Percentiles rank a stretch among this genome's conserved stretches.
These are phyloP conservation scores for Phaedon cochleariae DNA, from an alignment of 2,888 invertebrate species.

Conservation along the genomic window DNA sequence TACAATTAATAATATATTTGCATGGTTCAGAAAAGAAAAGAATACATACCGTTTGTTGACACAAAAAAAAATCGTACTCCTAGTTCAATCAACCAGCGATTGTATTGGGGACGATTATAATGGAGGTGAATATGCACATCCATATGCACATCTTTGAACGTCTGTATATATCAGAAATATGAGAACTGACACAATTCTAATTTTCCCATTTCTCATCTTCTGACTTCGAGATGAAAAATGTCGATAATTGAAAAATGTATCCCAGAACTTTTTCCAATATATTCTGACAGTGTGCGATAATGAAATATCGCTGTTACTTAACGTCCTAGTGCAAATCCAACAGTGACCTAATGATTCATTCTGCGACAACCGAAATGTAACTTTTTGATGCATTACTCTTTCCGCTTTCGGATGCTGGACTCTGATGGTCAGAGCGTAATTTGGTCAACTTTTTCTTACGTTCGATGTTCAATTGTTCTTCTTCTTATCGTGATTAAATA, in stretches of 20 bases:
- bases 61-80: too few species aligned
- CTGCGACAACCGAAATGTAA: not conserved
- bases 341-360: not conserved
- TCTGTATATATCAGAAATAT: not conserved
- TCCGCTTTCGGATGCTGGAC: not conserved
- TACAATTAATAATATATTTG: too few species aligned
- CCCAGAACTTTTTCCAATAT: not conserved
- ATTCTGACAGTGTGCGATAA: not conserved
- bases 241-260: constrained; percentile 2
- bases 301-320: not conserved
- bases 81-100: too few species aligned
- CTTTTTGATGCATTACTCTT: not conserved
- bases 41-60: too few species aligned
- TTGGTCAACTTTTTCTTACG: not conserved
- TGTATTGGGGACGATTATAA: too few species aligned
- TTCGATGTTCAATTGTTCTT: not conserved
- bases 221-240: not conserved
- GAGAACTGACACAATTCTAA: not conserved
- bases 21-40: too few species aligned
- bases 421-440: not conserved
- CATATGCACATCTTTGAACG: too few species aligned
- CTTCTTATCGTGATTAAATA: not conserved
- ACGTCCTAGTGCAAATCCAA: not conserved
- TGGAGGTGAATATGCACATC: too few species aligned
- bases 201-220: not conserved